Evolutionary conservation across 2,888 invertebrate species (phyloP), one percentile per base, ranked within the genome.

Genomic region (Euproctis similis): DNA sequence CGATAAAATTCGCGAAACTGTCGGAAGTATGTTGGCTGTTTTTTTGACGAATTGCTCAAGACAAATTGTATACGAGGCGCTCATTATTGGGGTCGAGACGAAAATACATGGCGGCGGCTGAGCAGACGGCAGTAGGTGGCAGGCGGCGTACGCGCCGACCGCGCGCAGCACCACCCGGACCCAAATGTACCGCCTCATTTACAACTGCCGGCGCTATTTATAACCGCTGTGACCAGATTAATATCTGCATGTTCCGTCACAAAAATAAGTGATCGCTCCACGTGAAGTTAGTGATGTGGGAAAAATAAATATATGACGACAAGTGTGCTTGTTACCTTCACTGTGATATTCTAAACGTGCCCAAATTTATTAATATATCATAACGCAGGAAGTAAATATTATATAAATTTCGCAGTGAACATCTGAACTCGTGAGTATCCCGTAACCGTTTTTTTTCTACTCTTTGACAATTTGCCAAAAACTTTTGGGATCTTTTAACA

Each of bases 41-140:
- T 72, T 78, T 75, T 74, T 75, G 75, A 77, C 67, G 80, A 81
- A 74, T 72, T 62, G 67, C 65, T 56, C 46, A 74, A 82, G 76
- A 82, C 74, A 78, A 73, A 82, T 81, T 63, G 80, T 76, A 70
- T 73, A 80, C 77, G 65, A 73, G 69, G 68, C 78, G 76, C 56
- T 59, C 67, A 71, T 49, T 73, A 82, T 80, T 78, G 82, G 75
- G 84, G 84, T 78, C 84, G 81, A 66, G 74, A 78, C 84, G 59
- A 72, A 84, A 84, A 84, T 82, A 82, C 76, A 75, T 72, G 69
- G 62, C 67, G 72, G 68, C 64, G 59, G 55, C 60, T 49, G 59
- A 60, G 58, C 70, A 64, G 69, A 60, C 75, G 74, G 66, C 80
- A 81, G 82, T 80, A 78, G 74, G 75, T 72, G 77, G 66, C 66